These are phyloP conservation scores for Patella ulyssiponensis DNA, from an alignment of 2,888 invertebrate genomes.

Conservation along the genomic window DNA sequence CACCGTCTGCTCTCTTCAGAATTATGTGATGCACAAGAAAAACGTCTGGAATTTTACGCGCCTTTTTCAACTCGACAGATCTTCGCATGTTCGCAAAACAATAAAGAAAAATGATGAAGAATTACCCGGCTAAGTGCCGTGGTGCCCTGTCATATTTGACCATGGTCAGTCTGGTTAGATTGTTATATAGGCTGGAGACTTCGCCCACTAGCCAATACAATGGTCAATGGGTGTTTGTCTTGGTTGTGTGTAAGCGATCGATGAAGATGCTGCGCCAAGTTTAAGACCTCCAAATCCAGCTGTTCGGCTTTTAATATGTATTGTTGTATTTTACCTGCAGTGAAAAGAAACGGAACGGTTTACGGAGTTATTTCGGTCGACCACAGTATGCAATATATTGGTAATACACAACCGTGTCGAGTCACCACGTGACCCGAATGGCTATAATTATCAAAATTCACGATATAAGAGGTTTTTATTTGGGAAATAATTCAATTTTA, in stretches of 20 bases:
- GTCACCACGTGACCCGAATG: not conserved
- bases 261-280: not conserved
- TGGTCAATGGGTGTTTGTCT: not conserved
- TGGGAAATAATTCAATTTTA: not conserved
- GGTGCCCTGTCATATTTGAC: too few species aligned
- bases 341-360: not conserved
- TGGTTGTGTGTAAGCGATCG: not conserved
- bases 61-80: not conserved
- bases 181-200: too few species aligned
- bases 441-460: constrained; percentile 3
- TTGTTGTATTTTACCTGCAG: not conserved
- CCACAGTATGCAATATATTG: not conserved
- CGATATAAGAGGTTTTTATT: not conserved
- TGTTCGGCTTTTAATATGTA: not conserved
- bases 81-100: too few species aligned
- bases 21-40: not conserved
- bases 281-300: not conserved
- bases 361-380: not conserved
- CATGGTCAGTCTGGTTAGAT: too few species aligned
- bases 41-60: not conserved
- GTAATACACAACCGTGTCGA: not conserved
- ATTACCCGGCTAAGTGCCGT: too few species aligned
- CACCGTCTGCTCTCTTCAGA: too few species aligned
- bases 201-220: not conserved
- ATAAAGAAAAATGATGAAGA: too few species aligned